Percentiles rank a stretch among this genome's conserved stretches.
phyloP scores from a whole-genome alignment of 2,888 invertebrate genomes.

The Cremastobaeus sp. region DNA sequence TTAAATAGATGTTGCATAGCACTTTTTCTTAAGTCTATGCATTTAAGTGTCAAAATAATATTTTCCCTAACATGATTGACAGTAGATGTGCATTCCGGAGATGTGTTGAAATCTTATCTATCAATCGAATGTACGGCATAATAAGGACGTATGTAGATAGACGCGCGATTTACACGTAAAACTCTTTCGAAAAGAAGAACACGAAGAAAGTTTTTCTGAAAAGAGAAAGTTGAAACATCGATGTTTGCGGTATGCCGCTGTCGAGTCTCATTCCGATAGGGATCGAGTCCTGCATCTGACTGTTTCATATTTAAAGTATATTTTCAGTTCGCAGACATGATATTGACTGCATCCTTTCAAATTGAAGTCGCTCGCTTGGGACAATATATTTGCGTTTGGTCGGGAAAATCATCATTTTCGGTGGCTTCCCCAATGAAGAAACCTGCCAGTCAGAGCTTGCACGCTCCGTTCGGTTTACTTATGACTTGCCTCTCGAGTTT shows the following conservation, averaged over 20 bases:
- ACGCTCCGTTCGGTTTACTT: constrained; percentile 70
- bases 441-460: constrained; percentile 76
- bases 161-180: constrained; percentile 39
- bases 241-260: constrained; percentile 54
- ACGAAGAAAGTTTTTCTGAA: constrained; percentile 31
- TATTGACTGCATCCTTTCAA: constrained; percentile 68
- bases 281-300: constrained; percentile 72
- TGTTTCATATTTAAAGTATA: constrained; percentile 78
- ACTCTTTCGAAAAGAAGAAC: constrained; percentile 23
- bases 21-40: no score
- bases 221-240: constrained; percentile 46
- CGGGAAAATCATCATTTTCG: constrained; percentile 76
- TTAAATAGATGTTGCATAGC: no score
- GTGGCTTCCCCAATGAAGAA: constrained; percentile 77
- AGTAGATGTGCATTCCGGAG: constrained; percentile 31
- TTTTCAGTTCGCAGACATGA: constrained; percentile 69
- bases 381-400: constrained; percentile 69
- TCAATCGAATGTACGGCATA: constrained; percentile 27
- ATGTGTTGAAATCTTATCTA: constrained; percentile 38
- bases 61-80: no score
- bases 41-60: no score
- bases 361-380: constrained; percentile 49
- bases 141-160: constrained; percentile 28
- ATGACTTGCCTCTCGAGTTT: constrained; percentile 71
- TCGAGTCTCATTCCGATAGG: constrained; percentile 56